Conservation (phyloP, 2,888 invertebrate genomes). For the Acanthopleura granulata region DNA sequence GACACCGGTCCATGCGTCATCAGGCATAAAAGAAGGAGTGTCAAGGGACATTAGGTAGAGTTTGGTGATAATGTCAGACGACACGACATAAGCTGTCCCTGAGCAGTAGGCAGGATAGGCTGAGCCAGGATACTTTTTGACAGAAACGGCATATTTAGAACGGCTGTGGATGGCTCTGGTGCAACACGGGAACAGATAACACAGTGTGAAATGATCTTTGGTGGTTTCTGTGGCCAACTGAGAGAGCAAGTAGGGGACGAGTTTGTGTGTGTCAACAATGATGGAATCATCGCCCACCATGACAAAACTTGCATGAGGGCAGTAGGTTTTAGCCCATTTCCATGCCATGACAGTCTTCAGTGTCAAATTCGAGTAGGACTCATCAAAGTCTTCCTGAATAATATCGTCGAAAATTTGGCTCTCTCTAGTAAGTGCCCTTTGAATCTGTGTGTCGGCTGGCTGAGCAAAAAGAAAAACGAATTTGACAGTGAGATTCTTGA, state of each 20-base stretch:
- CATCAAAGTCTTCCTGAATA: slow-evolving; percentile 26
- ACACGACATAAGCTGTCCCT: slow-evolving; percentile 25
- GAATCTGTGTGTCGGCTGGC: not conserved
- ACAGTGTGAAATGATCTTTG: slow-evolving; percentile 15
- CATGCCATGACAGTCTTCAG: slow-evolving; percentile 27
- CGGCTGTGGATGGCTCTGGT: slow-evolving; percentile 17
- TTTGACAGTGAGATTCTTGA: slow-evolving; percentile 14
- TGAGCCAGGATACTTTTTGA: slow-evolving; percentile 25
- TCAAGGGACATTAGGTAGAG: slow-evolving; percentile 30
- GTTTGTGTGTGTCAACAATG: slow-evolving; percentile 28
- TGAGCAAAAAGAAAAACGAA: slow-evolving; percentile 27
- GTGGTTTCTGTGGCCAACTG: not conserved
- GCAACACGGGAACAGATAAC: slow-evolving; percentile 32
- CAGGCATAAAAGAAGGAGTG: slow-evolving; percentile 35
- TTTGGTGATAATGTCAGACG: slow-evolving; percentile 20
- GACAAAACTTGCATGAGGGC: slow-evolving; percentile 25
- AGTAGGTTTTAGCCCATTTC: slow-evolving; percentile 24
- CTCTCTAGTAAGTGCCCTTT: slow-evolving; percentile 19
- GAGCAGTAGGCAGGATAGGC: slow-evolving; percentile 32
- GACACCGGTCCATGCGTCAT: slow-evolving; percentile 34
- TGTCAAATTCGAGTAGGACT: slow-evolving; percentile 25
- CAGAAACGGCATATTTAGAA: slow-evolving; percentile 17
- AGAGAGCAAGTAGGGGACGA: slow-evolving; percentile 24
- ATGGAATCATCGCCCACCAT: slow-evolving; percentile 31
- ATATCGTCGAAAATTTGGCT: slow-evolving; percentile 23